Evolutionary conservation across 2,797 vertebrate genomes (phyloP), one percentile per base, ranked within the genome.

Genomic region (Tapera naevia): DNA sequence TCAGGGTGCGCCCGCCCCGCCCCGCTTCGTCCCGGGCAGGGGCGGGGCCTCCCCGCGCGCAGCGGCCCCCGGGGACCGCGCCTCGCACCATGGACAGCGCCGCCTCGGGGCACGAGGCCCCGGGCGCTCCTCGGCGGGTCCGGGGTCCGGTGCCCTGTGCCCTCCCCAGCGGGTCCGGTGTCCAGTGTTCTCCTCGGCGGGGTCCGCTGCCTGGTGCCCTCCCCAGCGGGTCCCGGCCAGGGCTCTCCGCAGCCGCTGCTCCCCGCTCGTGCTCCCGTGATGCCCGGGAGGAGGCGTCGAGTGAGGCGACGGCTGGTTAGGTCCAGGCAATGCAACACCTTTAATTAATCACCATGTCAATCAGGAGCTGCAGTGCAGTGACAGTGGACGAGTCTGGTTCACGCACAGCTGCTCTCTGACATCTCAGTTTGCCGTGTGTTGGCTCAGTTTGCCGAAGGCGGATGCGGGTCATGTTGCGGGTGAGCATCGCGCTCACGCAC

Each of bases 351-450:
- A 5, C 1, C 21, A 10, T 33, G 3, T 0, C 1, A 2, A 0
- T 4, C 7, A 1, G 60, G 21, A 4, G 1, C 0, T 4, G 1
- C 0, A 3, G 3, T 3, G 50, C 32, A 64, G 45, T 0, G 3
- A 1, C 15, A 2, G 25, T 1, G 33, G 13, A 12, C 3, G 13
- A 1, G 57, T 3, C 46, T 0, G 21, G 4, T 11, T 5, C 2
- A 6, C 4, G 1, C 5, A 0, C 37, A 5, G 48, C 54, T 8
- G 8, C 0, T 2, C 27, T 10, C 50, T 2, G 3, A 4, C 6
- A 9, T 1, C 28, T 2, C 0, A 0, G 2, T 8, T 4, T 0
- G 0, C 3, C 6, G 0, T 3, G 0, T 2, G 17, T 11, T 1
- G 21, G 41, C 18, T 5, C 5, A 5, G 6, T 15, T 11, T 5